Conservation (phyloP, 2,113 vertebrate species). For the Montifringilla adamsi region DNA sequence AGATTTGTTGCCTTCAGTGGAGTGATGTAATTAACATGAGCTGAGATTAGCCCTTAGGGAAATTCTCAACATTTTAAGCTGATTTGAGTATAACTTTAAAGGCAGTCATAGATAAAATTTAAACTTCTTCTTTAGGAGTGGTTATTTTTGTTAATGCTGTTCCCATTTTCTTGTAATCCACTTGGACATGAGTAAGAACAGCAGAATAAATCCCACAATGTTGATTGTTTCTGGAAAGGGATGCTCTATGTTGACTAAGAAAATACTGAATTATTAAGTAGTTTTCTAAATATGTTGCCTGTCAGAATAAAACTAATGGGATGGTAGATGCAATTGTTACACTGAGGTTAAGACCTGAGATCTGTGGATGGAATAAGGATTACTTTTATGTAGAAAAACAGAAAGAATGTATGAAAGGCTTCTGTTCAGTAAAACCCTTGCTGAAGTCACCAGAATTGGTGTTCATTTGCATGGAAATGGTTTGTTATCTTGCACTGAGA, state of each 20-base stretch:
- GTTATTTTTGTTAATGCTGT: neutral
- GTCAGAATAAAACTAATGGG: neutral
- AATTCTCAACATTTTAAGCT: neutral
- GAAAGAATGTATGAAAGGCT: neutral
- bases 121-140: neutral
- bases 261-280: slow-evolving; percentile 36
- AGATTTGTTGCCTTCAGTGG: neutral
- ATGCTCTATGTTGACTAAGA: neutral
- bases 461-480: neutral
- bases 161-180: neutral
- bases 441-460: neutral
- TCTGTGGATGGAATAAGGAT: neutral
- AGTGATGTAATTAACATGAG: neutral
- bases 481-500: neutral
- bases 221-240: neutral
- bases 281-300: slow-evolving; percentile 20
- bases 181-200: neutral
- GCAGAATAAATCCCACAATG: neutral
- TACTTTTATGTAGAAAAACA: neutral
- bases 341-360: neutral
- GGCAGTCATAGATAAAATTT: neutral
- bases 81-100: neutral
- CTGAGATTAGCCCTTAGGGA: neutral
- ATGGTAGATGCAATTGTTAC: neutral
- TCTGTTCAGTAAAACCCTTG: neutral